Evolutionary conservation across 2,113 vertebrate genomes (phyloP).

Genomic region (Scortum barcoo): DNA sequence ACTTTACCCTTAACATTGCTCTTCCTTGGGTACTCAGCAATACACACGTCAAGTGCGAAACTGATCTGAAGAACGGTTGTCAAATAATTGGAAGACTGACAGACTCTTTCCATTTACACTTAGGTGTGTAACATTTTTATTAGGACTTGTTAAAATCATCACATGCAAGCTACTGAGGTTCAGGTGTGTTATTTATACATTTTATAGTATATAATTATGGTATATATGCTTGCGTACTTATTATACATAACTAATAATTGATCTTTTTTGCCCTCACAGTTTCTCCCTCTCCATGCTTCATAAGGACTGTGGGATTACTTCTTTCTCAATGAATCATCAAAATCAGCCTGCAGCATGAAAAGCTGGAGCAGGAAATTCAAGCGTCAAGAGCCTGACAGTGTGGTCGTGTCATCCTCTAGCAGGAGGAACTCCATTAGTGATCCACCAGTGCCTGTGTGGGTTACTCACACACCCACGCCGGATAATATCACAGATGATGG

Average conservation of each 20-base stretch:
- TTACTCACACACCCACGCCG: slow-evolving; percentile 63
- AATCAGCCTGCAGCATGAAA: slow-evolving; percentile 60
- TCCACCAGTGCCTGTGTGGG: slow-evolving; percentile 68
- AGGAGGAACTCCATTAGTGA: slow-evolving; percentile 40
- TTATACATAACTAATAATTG: not conserved
- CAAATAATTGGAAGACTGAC: too few species aligned
- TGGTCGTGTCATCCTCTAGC: slow-evolving; percentile 27
- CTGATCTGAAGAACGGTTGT: too few species aligned
- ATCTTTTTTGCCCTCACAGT: not conserved
- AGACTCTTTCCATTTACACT: too few species aligned
- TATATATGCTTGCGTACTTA: not conserved
- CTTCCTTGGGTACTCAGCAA: too few species aligned
- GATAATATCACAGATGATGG: slow-evolving; percentile 39
- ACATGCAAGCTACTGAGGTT: not conserved
- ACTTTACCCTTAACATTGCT: too few species aligned
- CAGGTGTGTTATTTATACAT: slow-evolving; percentile 4
- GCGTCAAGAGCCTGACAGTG: slow-evolving; percentile 28
- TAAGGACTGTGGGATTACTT: slow-evolving; percentile 9
- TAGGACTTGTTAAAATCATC: not conserved
- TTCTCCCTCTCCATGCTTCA: not conserved
- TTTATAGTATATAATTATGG: not conserved
- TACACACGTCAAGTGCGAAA: too few species aligned
- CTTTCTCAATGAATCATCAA: slow-evolving; percentile 31
- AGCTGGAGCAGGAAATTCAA: slow-evolving; percentile 46
- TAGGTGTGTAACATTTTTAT: too few species aligned